Percentiles rank a stretch among this genome's conserved stretches.
Evolutionary conservation across 2,797 vertebrate genomes (phyloP).

Genomic region (Bucorvus abyssinicus): DNA sequence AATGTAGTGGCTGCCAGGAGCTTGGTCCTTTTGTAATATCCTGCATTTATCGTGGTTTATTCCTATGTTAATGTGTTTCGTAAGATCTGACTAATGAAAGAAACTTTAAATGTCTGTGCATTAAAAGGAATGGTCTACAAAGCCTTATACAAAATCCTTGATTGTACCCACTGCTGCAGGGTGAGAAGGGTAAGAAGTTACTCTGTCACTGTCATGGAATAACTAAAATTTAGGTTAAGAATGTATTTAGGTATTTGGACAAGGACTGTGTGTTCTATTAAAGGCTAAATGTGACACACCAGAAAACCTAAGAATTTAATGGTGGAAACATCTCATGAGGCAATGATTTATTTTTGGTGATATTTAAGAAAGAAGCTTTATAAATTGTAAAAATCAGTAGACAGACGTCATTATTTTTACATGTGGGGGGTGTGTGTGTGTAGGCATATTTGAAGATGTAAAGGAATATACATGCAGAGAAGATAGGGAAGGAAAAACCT

Average conservation of each 20-base stretch:
- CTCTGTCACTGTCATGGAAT: not conserved
- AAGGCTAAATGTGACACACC: not conserved
- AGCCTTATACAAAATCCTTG: not conserved
- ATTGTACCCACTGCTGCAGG: fast-evolving
- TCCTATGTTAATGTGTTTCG: not conserved
- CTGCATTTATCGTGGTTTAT: not conserved
- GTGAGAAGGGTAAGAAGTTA: not conserved
- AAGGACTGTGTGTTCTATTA: not conserved
- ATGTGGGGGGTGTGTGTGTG: not conserved
- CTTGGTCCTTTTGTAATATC: not conserved
- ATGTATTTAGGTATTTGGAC: not conserved
- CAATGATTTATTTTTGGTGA: not conserved
- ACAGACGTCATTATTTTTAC: not conserved
- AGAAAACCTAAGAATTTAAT: not conserved
- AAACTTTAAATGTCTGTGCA: not conserved
- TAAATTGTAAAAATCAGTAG: not conserved
- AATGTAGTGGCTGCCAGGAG: not conserved
- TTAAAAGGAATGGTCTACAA: not conserved
- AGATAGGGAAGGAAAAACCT: not conserved
- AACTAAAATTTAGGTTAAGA: not conserved
- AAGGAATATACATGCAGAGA: not conserved
- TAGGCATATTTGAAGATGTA: not conserved
- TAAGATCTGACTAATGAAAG: not conserved
- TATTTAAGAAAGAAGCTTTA: conserved; percentile 22
- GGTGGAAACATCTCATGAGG: conserved; percentile 3